Evolutionary conservation across 1,140 invertebrate species (phyloP), one percentile per base, ranked within the genome.

Genomic region (Leptinotarsa undecemlineata): DNA sequence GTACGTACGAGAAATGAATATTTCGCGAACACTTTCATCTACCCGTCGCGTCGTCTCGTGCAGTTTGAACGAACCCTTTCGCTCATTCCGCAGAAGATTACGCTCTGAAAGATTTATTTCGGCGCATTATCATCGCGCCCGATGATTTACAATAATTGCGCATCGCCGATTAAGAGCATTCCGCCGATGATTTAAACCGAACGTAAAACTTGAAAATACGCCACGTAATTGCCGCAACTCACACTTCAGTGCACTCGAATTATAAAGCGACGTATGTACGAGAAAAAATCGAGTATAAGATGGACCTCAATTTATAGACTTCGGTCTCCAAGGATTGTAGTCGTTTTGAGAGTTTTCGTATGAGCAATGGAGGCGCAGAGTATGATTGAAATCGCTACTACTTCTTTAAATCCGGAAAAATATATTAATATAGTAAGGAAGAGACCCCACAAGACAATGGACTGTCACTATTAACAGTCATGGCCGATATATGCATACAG

Each of bases 91-190:
- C 15, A 21, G 6, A 66, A 66, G 63, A 66, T 66, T 66, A 66
- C n/a, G 63, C 26, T 21, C 26, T 17, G 63, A 66, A 21, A 66
- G 63, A 66, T 66, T 66, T 66, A 66, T 66, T 11, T 66, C 63
- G 63, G 63, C 63, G 21, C 23, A 66, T 23, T 66, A 66, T 33
- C 26, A 6, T 15, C 63, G 20, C 63, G 63, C 51, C 4, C 63
- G 13, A 66, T 66, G 63, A 66, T 66, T 66, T 66, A 66, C 63
- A 66, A 66, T 66, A 66, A 66, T 66, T 66, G 63, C 63, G 17
- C 63, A 66, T 66, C 63, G 63, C 20, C 63, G 63, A 66, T 66
- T 66, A 66, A 66, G 63, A 66, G 63, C 63, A 33, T 66, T 66
- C 63, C 26, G 20, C 63, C 63, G 63, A 66, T 66, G 63, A 66